These are phyloP conservation scores for Samia ricini DNA, from an alignment of 1,140 invertebrate species.

Conservation along the genomic window DNA sequence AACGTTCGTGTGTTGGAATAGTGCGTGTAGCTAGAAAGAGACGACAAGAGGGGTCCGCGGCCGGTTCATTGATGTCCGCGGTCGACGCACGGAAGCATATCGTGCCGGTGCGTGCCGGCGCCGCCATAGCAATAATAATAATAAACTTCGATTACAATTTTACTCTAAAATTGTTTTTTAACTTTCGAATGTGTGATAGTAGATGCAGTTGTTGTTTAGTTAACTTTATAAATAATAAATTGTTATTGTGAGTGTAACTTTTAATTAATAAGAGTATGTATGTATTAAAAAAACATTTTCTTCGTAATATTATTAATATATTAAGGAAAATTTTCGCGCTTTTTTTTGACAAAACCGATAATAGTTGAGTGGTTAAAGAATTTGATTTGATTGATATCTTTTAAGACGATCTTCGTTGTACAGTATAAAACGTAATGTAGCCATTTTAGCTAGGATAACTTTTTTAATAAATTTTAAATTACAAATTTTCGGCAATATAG, in stretches of 20 bases:
- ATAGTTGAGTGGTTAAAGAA: conserved; percentile 34
- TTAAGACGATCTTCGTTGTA: conserved; percentile 69
- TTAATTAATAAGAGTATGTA: conserved; percentile 59
- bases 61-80: background rate
- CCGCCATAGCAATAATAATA: conserved; percentile 77
- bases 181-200: conserved; percentile 79
- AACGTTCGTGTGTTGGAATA: no score
- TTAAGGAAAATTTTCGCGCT: conserved; percentile 49
- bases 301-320: conserved; percentile 47
- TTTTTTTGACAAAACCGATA: conserved; percentile 49
- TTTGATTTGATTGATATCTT: conserved; percentile 54
- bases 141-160: conserved; percentile 72
- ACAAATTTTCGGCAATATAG: conserved; percentile 56
- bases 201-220: conserved; percentile 79
- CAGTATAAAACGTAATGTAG: conserved; percentile 72
- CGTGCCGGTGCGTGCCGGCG: conserved; percentile 50
- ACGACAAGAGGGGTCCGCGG: no score
- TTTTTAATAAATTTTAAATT: conserved; percentile 72
- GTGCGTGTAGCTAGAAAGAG: no score
- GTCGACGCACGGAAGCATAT: conserved; percentile 45
- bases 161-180: conserved; percentile 78
- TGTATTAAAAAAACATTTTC: conserved; percentile 35
- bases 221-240: conserved; percentile 73
- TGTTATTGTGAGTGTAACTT: conserved; percentile 76
- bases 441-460: conserved; percentile 73